phyloP scores from a whole-genome alignment of 2,113 vertebrate genomes.

The Oceanodroma tethys region DNA sequence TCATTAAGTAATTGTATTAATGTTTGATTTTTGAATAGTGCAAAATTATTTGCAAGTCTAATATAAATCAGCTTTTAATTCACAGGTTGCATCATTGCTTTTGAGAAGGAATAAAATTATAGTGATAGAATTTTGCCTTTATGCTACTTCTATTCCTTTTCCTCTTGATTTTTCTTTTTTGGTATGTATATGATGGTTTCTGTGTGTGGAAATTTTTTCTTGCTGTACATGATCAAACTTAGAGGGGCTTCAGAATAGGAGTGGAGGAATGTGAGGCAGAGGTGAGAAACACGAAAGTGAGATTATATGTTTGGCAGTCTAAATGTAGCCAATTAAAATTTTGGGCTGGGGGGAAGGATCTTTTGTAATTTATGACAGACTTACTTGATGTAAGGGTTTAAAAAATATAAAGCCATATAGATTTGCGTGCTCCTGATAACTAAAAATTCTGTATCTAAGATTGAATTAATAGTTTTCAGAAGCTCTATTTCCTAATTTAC shows the following conservation, averaged over 20 bases:
- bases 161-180: neutral
- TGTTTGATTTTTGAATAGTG: neutral
- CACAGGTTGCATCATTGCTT: neutral
- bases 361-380: conserved; percentile 5
- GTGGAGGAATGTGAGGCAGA: neutral
- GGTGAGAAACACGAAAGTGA: neutral
- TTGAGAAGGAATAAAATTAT: neutral
- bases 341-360: neutral
- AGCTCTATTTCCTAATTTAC: conserved; percentile 23
- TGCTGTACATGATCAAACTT: neutral
- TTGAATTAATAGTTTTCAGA: conserved; percentile 24
- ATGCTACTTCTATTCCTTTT: neutral
- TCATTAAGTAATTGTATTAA: conserved; percentile 11
- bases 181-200: neutral
- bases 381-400: neutral
- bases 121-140: neutral
- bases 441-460: neutral
- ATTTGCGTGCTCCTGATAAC: neutral
- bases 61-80: neutral
- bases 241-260: neutral
- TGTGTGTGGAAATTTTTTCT: neutral
- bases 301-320: neutral
- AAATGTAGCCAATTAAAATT: neutral
- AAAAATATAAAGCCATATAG: neutral
- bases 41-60: conserved; percentile 13